Percentiles rank a stretch among this genome's conserved stretches.
These are phyloP conservation scores for Macrosteles quadrilineatus DNA, from an alignment of 1,140 invertebrate genomes.

Conservation along the genomic window DNA sequence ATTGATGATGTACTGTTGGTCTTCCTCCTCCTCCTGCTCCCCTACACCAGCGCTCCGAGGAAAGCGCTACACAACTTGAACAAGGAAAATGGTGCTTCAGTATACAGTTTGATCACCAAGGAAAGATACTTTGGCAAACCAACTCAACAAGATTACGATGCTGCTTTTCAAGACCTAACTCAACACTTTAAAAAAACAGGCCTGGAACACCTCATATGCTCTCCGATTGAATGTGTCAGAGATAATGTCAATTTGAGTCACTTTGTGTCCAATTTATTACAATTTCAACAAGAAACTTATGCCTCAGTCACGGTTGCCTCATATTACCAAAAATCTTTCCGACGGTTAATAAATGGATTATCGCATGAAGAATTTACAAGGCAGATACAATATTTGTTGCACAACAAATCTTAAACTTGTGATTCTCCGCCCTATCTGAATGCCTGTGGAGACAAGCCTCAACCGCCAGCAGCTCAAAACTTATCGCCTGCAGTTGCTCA, in stretches of 20 bases:
- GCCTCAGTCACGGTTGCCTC: not conserved
- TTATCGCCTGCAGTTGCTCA: too few relatives aligned
- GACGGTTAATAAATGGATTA: not conserved
- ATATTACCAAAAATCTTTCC: not conserved
- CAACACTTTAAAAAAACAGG: not conserved
- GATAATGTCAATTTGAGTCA: not conserved
- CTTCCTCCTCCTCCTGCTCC: too few relatives aligned
- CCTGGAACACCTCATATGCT: not conserved
- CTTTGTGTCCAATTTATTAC: not conserved
- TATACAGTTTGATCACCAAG: not conserved
- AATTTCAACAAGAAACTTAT: not conserved
- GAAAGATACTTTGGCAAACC: slow-evolving; percentile 1
- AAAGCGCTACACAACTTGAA: too few relatives aligned
- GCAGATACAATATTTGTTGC: too few relatives aligned
- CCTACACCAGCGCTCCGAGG: too few relatives aligned
- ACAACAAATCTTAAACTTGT: too few relatives aligned
- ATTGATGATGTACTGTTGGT: too few relatives aligned
- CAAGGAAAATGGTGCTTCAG: too few relatives aligned
- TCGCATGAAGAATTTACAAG: too few relatives aligned
- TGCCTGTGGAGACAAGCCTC: too few relatives aligned
- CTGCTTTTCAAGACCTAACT: not conserved
- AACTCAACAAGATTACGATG: not conserved
- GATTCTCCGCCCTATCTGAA: too few relatives aligned
- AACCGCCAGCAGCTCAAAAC: too few relatives aligned
- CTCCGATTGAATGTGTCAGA: not conserved